Conservation (phyloP, 2,113 vertebrate species). For the Gallinago undulata region DNA sequence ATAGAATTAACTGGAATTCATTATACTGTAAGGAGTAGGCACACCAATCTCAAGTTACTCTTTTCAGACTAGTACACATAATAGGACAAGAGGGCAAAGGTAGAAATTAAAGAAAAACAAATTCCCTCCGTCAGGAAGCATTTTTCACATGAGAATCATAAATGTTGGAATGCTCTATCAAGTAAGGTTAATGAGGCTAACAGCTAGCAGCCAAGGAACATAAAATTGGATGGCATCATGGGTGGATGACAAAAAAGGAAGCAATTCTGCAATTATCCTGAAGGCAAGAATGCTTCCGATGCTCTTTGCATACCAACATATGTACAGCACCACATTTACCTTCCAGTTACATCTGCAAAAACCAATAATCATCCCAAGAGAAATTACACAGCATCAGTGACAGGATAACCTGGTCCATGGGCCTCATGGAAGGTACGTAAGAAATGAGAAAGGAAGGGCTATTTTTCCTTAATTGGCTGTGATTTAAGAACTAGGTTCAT, state of each 20-base stretch:
- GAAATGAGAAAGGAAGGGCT: not conserved
- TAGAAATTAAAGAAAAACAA: constrained; percentile 67
- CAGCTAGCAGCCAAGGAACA: constrained; percentile 52
- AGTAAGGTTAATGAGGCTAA: constrained; percentile 65
- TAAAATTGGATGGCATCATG: constrained; percentile 57
- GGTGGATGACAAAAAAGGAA: constrained; percentile 45
- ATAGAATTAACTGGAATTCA: constrained; percentile 4
- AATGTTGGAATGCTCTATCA: constrained; percentile 43
- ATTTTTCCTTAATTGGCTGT: not conserved
- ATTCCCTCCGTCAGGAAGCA: constrained; percentile 51
- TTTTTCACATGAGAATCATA: constrained; percentile 66
- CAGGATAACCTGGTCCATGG: not conserved
- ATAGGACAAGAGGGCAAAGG: constrained; percentile 64
- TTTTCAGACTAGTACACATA: constrained; percentile 39
- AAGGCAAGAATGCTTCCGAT: constrained; percentile 16
- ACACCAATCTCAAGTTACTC: constrained; percentile 47
- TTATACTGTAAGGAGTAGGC: constrained; percentile 16
- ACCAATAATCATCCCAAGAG: not conserved
- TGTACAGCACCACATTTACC: not conserved
- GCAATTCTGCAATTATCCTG: constrained; percentile 11
- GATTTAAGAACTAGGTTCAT: not conserved
- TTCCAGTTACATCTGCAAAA: not conserved
- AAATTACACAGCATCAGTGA: not conserved
- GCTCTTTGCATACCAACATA: not conserved
- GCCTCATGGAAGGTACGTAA: not conserved